Percentiles rank a stretch among this genome's conserved stretches.
These are phyloP conservation scores for Macrotrachela quadricornifera DNA, from an alignment of 1,140 invertebrate species.

Conservation along the genomic window DNA sequence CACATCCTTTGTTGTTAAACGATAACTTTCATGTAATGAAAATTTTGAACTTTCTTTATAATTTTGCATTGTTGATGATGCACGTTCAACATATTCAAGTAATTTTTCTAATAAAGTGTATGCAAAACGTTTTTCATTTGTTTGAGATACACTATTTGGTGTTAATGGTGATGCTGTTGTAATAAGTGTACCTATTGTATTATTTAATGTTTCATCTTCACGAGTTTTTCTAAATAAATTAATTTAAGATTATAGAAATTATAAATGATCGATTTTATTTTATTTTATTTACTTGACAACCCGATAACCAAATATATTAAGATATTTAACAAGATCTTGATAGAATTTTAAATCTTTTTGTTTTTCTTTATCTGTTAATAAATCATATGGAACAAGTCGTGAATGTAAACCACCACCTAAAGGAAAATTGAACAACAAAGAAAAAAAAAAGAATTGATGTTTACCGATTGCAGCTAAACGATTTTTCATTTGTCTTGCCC, in stretches of 20 bases:
- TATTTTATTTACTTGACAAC: neutral
- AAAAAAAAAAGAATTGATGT: no score
- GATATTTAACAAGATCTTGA: constrained; percentile 87
- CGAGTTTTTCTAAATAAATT: neutral
- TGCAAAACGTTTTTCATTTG: neutral
- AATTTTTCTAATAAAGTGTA: constrained; percentile 63
- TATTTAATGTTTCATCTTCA: neutral
- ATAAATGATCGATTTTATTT: no score
- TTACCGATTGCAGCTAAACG: no score
- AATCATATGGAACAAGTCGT: constrained; percentile 85
- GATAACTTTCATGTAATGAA: constrained; percentile 72
- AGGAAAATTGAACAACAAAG: neutral
- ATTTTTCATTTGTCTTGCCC: constrained; percentile 54
- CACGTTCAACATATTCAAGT: constrained; percentile 82
- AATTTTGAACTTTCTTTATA: constrained; percentile 76
- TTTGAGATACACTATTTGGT: neutral
- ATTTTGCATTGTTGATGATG: constrained; percentile 88
- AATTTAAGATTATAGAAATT: neutral
- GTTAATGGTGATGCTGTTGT: neutral
- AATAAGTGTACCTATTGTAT: neutral
- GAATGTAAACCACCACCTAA: constrained; percentile 59
- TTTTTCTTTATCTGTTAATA: constrained; percentile 94
- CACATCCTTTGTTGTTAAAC: constrained; percentile 82
- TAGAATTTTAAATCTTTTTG: constrained; percentile 81
- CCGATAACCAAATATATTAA: constrained; percentile 69